phyloP scores from a whole-genome alignment of 2,888 invertebrate species.

The Dicycla oo region DNA sequence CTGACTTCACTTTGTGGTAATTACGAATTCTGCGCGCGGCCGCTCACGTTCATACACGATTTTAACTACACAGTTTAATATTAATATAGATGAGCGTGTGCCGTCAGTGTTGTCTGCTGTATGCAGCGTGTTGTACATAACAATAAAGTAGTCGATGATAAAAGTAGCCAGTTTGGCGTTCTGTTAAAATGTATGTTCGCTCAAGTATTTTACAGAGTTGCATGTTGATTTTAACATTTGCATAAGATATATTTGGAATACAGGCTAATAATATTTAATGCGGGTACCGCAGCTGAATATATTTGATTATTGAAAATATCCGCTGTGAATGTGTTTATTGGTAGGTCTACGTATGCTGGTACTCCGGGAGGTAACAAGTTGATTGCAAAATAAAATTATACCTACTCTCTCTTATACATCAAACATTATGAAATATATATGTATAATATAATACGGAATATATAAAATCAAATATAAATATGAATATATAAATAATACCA shows the following conservation, averaged over 20 bases:
- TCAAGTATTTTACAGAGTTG: conserved; percentile 29
- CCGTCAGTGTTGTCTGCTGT: background rate
- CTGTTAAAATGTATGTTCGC: conserved; percentile 30
- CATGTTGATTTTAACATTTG: conserved; percentile 24
- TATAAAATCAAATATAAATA: no score
- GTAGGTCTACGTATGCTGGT: background rate
- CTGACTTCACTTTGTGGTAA: conserved; percentile 49
- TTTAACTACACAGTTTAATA: conserved; percentile 48
- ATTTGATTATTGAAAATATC: conserved; percentile 13
- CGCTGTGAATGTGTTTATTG: background rate
- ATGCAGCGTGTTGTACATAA: conserved; percentile 10
- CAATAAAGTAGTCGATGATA: conserved; percentile 41
- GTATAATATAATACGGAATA: no score
- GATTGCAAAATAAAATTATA: no score
- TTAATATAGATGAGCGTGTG: conserved; percentile 47
- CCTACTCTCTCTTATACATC: no score
- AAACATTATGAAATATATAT: no score
- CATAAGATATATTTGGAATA: conserved; percentile 23
- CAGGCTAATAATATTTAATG: conserved; percentile 6
- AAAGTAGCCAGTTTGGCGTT: conserved; percentile 30
- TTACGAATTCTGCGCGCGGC: conserved; percentile 46
- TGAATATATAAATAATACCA: no score
- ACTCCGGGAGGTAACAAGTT: no score
- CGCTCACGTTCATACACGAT: conserved; percentile 48
- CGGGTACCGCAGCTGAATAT: background rate